Percentiles rank a stretch among this genome's conserved stretches.
Conservation (phyloP, 2,113 vertebrate genomes). For the Malurus alboscapulatus region DNA sequence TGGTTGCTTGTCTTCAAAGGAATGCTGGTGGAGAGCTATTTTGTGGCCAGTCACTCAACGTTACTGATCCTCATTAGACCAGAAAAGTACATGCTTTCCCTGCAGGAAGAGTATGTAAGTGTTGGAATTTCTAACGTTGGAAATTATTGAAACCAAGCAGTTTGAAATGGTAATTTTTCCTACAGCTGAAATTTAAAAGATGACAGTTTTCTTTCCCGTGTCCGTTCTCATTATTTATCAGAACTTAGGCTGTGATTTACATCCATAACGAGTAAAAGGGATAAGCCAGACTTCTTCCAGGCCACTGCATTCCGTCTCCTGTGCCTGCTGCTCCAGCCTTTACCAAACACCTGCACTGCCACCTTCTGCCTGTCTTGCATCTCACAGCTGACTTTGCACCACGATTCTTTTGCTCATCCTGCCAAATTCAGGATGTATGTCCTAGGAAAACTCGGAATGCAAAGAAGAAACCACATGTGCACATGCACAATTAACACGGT, state of each 20-base stretch:
- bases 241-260: not conserved
- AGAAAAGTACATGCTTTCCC: slow-evolving; percentile 26
- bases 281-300: not conserved
- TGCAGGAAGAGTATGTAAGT: not conserved
- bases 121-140: not conserved
- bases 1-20: not conserved
- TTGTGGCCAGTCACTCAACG: not conserved
- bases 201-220: slow-evolving; percentile 8
- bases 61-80: slow-evolving; percentile 15
- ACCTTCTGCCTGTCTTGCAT: not conserved
- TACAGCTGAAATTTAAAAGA: slow-evolving; percentile 4
- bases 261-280: not conserved
- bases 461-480: not conserved
- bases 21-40: not conserved
- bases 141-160: slow-evolving; percentile 8
- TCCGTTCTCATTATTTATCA: slow-evolving; percentile 34
- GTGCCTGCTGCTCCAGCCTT: not conserved
- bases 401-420: not conserved
- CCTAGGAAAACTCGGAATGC: not conserved
- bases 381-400: not conserved
- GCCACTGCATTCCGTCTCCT: not conserved
- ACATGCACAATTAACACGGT: not conserved
- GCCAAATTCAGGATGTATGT: not conserved
- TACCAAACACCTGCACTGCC: slow-evolving; percentile 33
- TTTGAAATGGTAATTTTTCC: slow-evolving; percentile 55